A percentile compares a stretch with the other conserved stretches of the same genome.
phyloP scores from a whole-genome alignment of 2,113 vertebrate genomes.

The Nestor notabilis region DNA sequence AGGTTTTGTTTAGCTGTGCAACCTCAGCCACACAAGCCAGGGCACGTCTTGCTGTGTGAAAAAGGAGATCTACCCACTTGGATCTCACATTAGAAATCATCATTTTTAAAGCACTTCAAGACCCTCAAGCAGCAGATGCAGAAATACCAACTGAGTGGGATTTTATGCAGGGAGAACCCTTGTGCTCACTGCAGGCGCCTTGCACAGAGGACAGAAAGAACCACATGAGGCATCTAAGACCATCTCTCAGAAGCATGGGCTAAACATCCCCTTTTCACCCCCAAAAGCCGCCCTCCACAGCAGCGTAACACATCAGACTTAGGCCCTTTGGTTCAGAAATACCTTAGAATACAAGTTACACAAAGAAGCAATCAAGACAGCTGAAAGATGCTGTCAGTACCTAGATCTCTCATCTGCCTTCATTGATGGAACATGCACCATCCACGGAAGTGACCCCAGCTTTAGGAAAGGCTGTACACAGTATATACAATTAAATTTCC shows the following conservation, averaged over 20 bases:
- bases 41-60: background rate
- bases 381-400: background rate
- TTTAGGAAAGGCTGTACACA: background rate
- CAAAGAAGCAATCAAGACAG: background rate
- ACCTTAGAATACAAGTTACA: background rate
- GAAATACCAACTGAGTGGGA: background rate
- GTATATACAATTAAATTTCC: background rate
- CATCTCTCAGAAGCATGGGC: background rate
- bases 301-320: background rate
- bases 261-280: background rate
- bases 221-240: background rate
- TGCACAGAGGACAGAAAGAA: background rate
- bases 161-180: background rate
- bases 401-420: background rate
- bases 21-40: background rate
- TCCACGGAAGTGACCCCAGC: background rate
- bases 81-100: background rate
- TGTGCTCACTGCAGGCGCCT: background rate
- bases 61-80: background rate
- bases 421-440: accelerated
- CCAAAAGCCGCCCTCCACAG: accelerated
- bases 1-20: background rate
- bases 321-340: background rate
- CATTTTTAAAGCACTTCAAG: background rate
- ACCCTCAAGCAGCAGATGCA: background rate